Evolutionary conservation across 1,140 invertebrate genomes (phyloP), one percentile per base, ranked within the genome.

Genomic region (Drosophila micromelanica): DNA sequence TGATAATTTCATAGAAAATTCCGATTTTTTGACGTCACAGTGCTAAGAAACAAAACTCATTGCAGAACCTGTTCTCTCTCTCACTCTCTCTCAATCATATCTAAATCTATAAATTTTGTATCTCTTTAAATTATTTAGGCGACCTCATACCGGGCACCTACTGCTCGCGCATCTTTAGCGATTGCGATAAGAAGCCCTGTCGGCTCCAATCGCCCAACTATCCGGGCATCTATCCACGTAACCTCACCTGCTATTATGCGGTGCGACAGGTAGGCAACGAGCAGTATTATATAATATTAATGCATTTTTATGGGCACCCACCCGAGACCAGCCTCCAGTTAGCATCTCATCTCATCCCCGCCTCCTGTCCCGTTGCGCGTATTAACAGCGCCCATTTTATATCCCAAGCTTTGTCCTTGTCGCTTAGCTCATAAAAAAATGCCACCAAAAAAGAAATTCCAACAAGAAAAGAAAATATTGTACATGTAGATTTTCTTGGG

Each of bases 121-220:
- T 23, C 20, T 3, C 3, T 38, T 49, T 30, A 11, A n/a, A 95
- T 92, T 94, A 96, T 92, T 92, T 96, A 79, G 97, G 97, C 59
- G 96, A 97, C 91, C 94, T 97, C 80, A 97, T 98, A 86, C 95
- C 96, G 11, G 96, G 96, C 64, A 97, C 97, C 51, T 97, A 97
- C 93, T 98, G 97, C 93, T 97, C 96, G 17, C 94, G 97, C 67
- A 97, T 97, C 92, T 97, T 97, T 93, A 96, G 96, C 92, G 96
- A 97, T 92, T 98, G 97, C 92, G 96, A 97, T 93, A 95, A 95
- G 91, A 96, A 96, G 92, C 94, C 95, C 54, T 98, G 97, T 92
- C 94, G 96, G 70, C 94, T 98, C 60, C 97, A 98, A 91, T 97
- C 97, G 38, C 97, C 97, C 17, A 98, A 98, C 93, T 98, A 96